These are phyloP conservation scores for Lutraria lutraria DNA, from an alignment of 2,888 invertebrate species.

Conservation along the genomic window DNA sequence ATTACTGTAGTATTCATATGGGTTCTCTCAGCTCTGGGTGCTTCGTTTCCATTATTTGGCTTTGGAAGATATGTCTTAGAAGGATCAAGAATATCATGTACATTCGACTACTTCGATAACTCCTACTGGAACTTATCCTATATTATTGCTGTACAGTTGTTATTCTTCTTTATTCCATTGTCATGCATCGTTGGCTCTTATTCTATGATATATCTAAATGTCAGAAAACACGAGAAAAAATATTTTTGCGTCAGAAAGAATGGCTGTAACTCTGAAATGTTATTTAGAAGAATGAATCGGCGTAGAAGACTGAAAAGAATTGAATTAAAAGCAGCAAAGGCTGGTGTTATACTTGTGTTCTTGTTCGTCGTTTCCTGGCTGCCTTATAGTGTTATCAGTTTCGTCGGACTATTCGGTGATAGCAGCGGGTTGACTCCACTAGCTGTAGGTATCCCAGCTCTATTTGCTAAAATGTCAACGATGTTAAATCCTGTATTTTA, in stretches of 20 bases:
- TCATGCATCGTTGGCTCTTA: constrained; percentile 38
- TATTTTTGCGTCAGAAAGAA: constrained; percentile 40
- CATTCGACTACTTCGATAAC: constrained; percentile 50
- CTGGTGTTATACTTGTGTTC: constrained; percentile 27
- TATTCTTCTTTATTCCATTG: constrained; percentile 47
- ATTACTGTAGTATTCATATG: constrained; percentile 35
- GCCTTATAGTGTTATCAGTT: constrained; percentile 50
- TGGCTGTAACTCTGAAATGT: constrained; percentile 28
- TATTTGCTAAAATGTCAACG: constrained; percentile 56
- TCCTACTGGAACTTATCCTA: constrained; percentile 35
- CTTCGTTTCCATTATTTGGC: constrained; percentile 47
- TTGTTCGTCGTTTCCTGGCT: constrained; percentile 56
- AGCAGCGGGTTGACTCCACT: constrained; percentile 37
- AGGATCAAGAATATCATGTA: constrained; percentile 50
- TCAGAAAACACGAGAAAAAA: constrained; percentile 45
- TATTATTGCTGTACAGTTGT: constrained; percentile 44
- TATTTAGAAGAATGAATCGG: constrained; percentile 41
- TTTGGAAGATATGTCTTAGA: constrained; percentile 54
- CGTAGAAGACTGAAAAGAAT: constrained; percentile 42
- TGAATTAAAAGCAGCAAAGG: constrained; percentile 46
- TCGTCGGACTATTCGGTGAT: constrained; percentile 49
- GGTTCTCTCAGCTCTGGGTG: constrained; percentile 30
- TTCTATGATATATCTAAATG: constrained; percentile 38
- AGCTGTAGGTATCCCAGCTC: constrained; percentile 42
- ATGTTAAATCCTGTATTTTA: constrained; percentile 54